A percentile compares a stretch with the other conserved stretches of the same genome.
phyloP scores from a whole-genome alignment of 2,797 vertebrate species.

The Rhabdophis nuchalis region DNA sequence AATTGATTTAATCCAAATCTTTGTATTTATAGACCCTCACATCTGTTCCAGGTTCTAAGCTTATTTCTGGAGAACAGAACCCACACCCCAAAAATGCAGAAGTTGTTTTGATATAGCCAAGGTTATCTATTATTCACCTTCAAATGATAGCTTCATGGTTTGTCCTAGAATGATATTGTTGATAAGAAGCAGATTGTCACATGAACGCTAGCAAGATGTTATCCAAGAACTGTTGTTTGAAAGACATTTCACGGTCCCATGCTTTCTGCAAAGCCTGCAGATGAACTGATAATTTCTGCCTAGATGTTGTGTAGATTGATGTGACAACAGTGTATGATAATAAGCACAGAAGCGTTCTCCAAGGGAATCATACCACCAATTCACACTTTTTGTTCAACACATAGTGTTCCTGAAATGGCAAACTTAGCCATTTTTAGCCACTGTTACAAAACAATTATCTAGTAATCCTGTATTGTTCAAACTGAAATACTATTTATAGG shows the following conservation, averaged over 20 bases:
- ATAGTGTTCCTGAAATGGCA: neutral
- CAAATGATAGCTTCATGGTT: neutral
- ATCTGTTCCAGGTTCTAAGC: neutral
- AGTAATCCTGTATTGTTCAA: neutral
- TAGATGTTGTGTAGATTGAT: slow-evolving; percentile 32
- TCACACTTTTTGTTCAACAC: neutral
- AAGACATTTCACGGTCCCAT: slow-evolving; percentile 61
- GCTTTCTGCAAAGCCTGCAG: slow-evolving; percentile 62
- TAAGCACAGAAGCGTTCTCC: neutral
- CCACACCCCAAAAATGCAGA: neutral
- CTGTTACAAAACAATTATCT: neutral
- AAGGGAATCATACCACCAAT: neutral
- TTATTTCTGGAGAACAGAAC: neutral
- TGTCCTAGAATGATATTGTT: neutral
- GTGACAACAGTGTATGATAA: slow-evolving; percentile 20
- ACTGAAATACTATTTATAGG: neutral
- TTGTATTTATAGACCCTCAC: neutral
- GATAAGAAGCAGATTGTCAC: neutral
- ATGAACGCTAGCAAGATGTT: neutral
- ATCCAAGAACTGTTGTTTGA: slow-evolving; percentile 41
- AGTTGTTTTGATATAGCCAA: neutral
- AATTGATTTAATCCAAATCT: neutral
- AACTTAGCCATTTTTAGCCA: neutral
- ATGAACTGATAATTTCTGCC: slow-evolving; percentile 63
- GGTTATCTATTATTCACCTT: neutral